Evolutionary conservation across 2,888 invertebrate genomes (phyloP).

Genomic region (Drosophila maculinotata): DNA sequence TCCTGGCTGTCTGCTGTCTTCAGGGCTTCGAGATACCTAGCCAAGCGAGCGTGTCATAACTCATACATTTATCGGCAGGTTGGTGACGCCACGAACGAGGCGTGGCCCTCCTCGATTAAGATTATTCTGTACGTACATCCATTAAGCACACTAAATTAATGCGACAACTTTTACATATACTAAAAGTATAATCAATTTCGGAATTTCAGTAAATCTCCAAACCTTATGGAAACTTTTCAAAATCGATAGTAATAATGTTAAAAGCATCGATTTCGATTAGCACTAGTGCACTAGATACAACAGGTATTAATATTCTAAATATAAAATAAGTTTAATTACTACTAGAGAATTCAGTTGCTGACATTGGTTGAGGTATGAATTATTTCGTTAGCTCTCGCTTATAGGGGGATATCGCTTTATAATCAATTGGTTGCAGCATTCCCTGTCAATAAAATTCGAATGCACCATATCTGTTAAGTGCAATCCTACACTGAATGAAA

Average conservation of each 20-base stretch:
- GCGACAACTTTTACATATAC: background rate
- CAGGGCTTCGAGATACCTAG: constrained; percentile 22
- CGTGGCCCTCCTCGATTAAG: constrained; percentile 1
- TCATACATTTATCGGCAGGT: constrained; percentile 65
- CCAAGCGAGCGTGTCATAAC: constrained; percentile 53
- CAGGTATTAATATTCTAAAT: too few species aligned
- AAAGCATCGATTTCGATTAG: background rate
- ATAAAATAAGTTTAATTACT: too few species aligned
- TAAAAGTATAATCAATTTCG: background rate
- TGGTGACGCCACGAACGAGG: constrained; percentile 55
- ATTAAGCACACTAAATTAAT: too few species aligned
- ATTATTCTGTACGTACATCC: constrained; percentile 10
- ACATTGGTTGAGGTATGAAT: too few species aligned
- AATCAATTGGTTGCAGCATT: too few species aligned
- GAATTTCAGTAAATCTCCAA: background rate
- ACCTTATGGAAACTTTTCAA: background rate
- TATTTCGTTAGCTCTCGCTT: too few species aligned
- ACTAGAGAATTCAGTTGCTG: too few species aligned
- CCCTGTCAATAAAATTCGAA: too few species aligned
- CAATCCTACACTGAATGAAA: too few species aligned
- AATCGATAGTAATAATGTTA: background rate
- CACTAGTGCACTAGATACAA: too few species aligned
- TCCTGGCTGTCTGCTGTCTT: constrained; percentile 3
- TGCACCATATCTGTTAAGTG: too few species aligned
- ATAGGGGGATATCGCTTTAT: too few species aligned